These are phyloP conservation scores for Mactra quadrangularis DNA, from an alignment of 1,140 invertebrate species.

Conservation along the genomic window DNA sequence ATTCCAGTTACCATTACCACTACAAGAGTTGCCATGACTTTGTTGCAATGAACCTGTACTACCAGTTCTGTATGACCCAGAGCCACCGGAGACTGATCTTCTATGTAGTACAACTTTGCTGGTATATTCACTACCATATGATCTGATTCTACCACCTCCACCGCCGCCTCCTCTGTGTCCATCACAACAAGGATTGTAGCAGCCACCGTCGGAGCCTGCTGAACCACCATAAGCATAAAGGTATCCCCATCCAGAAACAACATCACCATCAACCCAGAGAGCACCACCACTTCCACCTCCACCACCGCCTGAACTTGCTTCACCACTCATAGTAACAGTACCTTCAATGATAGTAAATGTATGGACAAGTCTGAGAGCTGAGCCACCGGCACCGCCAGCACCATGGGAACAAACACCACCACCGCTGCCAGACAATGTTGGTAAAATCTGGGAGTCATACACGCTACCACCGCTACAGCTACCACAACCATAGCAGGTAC, in stretches of 20 bases:
- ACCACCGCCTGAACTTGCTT: constrained; percentile 57
- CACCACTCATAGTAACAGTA: constrained; percentile 64
- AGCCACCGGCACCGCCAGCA: constrained; percentile 64
- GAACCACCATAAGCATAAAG: constrained; percentile 69
- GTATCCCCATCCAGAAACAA: constrained; percentile 73
- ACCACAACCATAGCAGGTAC: constrained; percentile 48
- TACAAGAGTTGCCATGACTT: constrained; percentile 62
- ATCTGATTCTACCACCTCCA: constrained; percentile 72
- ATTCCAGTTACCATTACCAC: constrained; percentile 68
- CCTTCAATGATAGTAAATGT: constrained; percentile 67
- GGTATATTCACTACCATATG: constrained; percentile 63
- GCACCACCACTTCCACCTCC: constrained; percentile 75
- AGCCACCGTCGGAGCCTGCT: constrained; percentile 52
- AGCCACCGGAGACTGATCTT: constrained; percentile 58
- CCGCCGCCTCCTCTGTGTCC: constrained; percentile 69
- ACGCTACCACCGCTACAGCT: constrained; percentile 35
- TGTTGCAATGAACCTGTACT: constrained; percentile 54
- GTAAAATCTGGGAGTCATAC: constrained; percentile 53
- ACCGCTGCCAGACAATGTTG: constrained; percentile 70
- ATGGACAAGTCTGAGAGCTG: constrained; percentile 61
- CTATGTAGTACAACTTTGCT: constrained; percentile 67
- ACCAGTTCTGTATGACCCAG: constrained; percentile 42
- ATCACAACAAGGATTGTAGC: constrained; percentile 61
- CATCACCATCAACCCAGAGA: constrained; percentile 71
- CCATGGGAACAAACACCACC: constrained; percentile 69